phyloP scores from a whole-genome alignment of 1,140 invertebrate species.

The Anagrus nilaparvatae region DNA sequence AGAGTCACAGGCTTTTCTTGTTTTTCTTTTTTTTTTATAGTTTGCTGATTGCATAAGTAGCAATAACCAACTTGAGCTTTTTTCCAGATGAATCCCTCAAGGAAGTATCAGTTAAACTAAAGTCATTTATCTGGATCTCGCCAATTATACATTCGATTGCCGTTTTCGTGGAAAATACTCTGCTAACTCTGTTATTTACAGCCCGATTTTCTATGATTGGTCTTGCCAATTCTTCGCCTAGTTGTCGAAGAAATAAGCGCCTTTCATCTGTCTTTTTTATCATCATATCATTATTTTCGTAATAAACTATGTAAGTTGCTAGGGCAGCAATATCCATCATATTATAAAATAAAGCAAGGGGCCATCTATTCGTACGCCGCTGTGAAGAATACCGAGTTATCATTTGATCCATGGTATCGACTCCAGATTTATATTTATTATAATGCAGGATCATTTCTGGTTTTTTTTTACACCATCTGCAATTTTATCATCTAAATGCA shows the following conservation, averaged over 20 bases:
- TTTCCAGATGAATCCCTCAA: no score
- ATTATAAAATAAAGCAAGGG: no score
- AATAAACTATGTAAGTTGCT: conserved; percentile 15
- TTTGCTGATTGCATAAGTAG: neutral
- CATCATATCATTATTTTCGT: conserved; percentile 12
- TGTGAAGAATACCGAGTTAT: conserved; percentile 40
- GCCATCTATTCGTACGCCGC: conserved; percentile 42
- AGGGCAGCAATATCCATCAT: conserved; percentile 42
- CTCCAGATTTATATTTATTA: no score
- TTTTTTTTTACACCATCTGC: conserved; percentile 24
- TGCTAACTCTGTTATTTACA: conserved; percentile 3
- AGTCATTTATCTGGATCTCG: neutral
- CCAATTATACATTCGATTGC: conserved; percentile 8
- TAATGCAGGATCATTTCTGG: conserved; percentile 32
- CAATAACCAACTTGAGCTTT: conserved; percentile 1
- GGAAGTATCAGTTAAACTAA: neutral
- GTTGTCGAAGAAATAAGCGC: conserved; percentile 8
- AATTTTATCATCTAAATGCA: conserved; percentile 18
- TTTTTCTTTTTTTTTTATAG: no score
- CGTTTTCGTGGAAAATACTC: conserved; percentile 6
- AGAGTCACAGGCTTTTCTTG: conserved; percentile 9
- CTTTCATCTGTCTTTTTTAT: conserved; percentile 10
- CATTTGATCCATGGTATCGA: conserved; percentile 39
- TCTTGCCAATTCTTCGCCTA: conserved; percentile 13
- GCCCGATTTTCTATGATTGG: conserved; percentile 11